phyloP scores from a whole-genome alignment of 2,888 invertebrate species.

The Brenthis daphne region DNA sequence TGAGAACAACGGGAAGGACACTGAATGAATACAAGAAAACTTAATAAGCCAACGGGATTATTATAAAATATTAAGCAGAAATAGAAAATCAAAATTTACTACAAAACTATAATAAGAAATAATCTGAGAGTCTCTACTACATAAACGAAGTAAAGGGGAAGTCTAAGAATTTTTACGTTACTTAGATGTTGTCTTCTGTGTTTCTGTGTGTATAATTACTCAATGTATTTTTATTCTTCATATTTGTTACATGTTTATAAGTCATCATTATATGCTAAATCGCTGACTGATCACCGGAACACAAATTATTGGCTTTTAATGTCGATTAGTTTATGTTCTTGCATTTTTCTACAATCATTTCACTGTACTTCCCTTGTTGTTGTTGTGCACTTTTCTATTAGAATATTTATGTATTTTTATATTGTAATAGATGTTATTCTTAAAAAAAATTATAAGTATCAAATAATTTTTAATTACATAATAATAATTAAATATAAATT shows the following conservation, averaged over 20 bases:
- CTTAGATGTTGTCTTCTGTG: constrained; percentile 12
- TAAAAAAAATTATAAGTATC: no score
- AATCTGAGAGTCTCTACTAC: neutral
- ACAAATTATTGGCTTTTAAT: constrained; percentile 26
- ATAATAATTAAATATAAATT: no score
- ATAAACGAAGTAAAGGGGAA: neutral
- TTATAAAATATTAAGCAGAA: no score
- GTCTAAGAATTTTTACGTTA: constrained; percentile 5
- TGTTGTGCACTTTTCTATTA: constrained; percentile 31
- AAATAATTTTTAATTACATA: no score
- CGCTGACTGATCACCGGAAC: constrained; percentile 12
- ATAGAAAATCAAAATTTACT: no score
- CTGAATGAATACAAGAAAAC: no score
- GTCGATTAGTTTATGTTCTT: constrained; percentile 16
- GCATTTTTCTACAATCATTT: constrained; percentile 34
- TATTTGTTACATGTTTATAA: neutral
- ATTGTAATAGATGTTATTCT: neutral
- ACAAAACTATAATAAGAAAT: no score
- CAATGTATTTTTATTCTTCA: neutral
- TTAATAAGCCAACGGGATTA: no score
- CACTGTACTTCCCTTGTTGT: constrained; percentile 24
- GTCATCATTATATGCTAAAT: constrained; percentile 8
- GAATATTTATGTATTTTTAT: constrained; percentile 8
- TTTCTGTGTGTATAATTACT: constrained; percentile 4
- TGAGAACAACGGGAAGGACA: no score